Base-by-base conservation (phyloP, 2,113 vertebrate species). In the Osmerus eperlanus region DNA sequence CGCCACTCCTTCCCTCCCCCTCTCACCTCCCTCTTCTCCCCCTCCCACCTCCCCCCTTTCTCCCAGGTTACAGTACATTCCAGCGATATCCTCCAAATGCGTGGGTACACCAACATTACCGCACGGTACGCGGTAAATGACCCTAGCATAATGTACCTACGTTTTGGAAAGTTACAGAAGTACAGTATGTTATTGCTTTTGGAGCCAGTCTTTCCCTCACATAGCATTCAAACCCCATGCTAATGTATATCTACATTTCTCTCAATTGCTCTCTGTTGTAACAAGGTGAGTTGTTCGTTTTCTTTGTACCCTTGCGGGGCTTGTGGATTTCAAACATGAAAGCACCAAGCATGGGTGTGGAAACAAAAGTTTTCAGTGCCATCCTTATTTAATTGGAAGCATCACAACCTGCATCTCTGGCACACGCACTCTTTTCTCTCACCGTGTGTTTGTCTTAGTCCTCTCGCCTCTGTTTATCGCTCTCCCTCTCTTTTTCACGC, bases 181-280 rank as follows among this genome's bases (percentile, higher is more conserved):
- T 65, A 41, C 55, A 70, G 61, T 12, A 32, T 71, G 74, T 78
- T 60, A 74, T 80, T 84, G 81, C 81, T 83, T 59, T 19, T 80
- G 47, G 15, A 58, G 72, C 78, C 79, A 55, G 55, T 11, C 52
- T 68, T 70, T 73, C 72, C 81, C 76, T 71, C 69, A 67, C 58
- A 55, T 79, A 55, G 54, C 58, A 79, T 76, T 76, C 68, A 70
- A 73, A 78, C 73, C 78, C 74, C 74, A 79, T 73, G 81, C 88
- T 90, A 91, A 90, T 89, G 71, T 85, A 73, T 88, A 80, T 70
- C 84, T 81, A 89, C 51, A 86, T 89, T 82, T 89, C 75, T 89
- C 83, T 86, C 85, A 87, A 73, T 89, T 89, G 88, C 83, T 88
- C 84, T 85, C 87, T 86, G 83, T 90, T 89, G 83, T 86, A 79